Evolutionary conservation across 2,888 invertebrate species (phyloP).

Genomic region (Clanis bilineata): DNA sequence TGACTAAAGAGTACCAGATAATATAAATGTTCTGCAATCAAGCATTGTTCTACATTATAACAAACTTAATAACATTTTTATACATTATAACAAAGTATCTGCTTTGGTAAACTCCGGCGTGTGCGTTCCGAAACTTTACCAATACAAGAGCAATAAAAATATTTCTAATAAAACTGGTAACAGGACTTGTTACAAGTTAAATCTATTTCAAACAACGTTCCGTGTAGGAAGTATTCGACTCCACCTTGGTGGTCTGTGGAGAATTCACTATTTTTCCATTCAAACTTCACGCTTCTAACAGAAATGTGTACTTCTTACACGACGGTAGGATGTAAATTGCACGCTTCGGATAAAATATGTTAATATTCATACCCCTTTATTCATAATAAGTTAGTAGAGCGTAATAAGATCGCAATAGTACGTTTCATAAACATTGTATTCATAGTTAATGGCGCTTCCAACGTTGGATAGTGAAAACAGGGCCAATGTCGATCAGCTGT

Average conservation of each 20-base stretch:
- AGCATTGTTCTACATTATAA: no score
- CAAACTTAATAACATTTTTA: no score
- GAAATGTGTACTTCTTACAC: conserved; percentile 18
- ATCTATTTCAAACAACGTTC: conserved; percentile 20
- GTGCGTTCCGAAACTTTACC: not conserved
- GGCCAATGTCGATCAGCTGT: no score
- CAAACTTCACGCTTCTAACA: conserved; percentile 24
- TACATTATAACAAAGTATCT: no score
- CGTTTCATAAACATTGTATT: no score
- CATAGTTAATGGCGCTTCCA: no score
- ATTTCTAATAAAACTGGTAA: conserved; percentile 18
- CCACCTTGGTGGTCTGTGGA: conserved; percentile 22
- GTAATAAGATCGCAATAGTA: no score
- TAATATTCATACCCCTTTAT: no score
- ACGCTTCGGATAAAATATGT: not conserved
- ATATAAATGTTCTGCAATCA: no score
- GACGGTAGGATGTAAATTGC: not conserved
- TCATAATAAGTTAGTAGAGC: no score
- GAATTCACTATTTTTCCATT: conserved; percentile 27
- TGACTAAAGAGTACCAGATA: no score
- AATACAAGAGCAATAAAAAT: conserved; percentile 4
- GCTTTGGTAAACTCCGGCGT: not conserved
- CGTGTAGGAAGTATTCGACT: conserved; percentile 12
- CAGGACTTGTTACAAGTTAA: conserved; percentile 18
- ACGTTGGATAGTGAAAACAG: no score